phyloP scores from a whole-genome alignment of 2,113 vertebrate species.

The Tursiops truncatus region DNA sequence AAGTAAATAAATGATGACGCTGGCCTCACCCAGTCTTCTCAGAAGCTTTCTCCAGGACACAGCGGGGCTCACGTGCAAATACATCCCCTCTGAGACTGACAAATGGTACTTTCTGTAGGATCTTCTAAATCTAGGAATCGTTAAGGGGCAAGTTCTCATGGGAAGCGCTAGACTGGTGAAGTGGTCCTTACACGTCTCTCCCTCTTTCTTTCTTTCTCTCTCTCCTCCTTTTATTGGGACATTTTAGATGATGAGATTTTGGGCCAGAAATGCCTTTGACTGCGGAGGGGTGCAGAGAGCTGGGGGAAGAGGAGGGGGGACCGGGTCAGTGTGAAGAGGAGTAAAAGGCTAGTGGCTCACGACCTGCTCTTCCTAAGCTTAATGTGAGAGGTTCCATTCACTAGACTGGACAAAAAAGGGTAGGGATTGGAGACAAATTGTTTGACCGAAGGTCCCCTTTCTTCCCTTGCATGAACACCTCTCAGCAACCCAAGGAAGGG shows the following conservation, averaged over 20 bases:
- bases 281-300: neutral
- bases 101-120: fast-evolving
- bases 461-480: neutral
- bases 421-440: neutral
- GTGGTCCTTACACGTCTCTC: neutral
- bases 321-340: fast-evolving
- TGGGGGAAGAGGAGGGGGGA: neutral
- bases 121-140: neutral
- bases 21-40: neutral
- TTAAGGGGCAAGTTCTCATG: neutral
- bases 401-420: neutral
- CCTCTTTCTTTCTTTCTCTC: too few species aligned
- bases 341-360: fast-evolving
- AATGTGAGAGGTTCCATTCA: neutral
- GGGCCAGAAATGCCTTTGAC: neutral
- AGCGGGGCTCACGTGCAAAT: fast-evolving
- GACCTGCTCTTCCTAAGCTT: neutral
- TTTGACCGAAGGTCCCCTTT: neutral
- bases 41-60: neutral
- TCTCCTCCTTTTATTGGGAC: neutral
- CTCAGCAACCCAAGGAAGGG: neutral
- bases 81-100: neutral
- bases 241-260: neutral
- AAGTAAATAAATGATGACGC: neutral
- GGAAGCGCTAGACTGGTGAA: neutral